These are phyloP conservation scores for Collichthys lucidus DNA, from an alignment of 2,113 vertebrate species.

Conservation along the genomic window DNA sequence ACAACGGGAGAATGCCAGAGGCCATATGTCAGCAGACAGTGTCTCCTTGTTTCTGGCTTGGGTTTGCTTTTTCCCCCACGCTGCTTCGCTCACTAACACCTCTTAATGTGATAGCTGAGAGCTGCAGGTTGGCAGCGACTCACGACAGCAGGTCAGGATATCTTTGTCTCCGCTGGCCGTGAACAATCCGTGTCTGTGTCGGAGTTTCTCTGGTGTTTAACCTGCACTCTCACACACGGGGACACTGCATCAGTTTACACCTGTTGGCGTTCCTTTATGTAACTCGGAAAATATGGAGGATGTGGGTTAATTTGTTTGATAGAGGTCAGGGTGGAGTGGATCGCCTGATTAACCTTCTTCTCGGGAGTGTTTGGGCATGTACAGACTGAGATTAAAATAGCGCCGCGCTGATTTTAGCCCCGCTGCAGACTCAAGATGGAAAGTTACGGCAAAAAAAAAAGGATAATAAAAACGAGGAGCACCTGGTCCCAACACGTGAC, in stretches of 20 bases:
- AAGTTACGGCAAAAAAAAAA: background rate
- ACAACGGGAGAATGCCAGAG: conserved; percentile 32
- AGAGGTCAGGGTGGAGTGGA: too few species aligned
- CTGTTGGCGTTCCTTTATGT: background rate
- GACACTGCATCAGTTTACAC: background rate
- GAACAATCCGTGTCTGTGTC: background rate
- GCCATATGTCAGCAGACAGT: conserved; percentile 32
- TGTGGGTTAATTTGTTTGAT: background rate
- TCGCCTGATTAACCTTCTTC: background rate
- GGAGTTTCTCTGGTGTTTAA: conserved; percentile 19
- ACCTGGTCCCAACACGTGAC: too few species aligned
- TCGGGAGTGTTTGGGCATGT: background rate
- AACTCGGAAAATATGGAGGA: background rate
- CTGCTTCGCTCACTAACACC: conserved; percentile 19
- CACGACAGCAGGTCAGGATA: background rate
- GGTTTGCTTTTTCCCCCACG: background rate
- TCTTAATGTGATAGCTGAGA: conserved; percentile 29
- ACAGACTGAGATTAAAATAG: background rate
- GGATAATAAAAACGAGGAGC: too few species aligned
- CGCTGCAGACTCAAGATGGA: background rate
- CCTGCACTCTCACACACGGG: background rate
- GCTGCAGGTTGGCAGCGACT: conserved; percentile 32
- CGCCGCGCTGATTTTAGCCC: background rate
- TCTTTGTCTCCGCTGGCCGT: conserved; percentile 5
- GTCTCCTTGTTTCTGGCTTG: conserved; percentile 37